A percentile compares a stretch with the other conserved stretches of the same genome.
phyloP scores from a whole-genome alignment of 2,797 vertebrate species.

The Ceryle rudis region DNA sequence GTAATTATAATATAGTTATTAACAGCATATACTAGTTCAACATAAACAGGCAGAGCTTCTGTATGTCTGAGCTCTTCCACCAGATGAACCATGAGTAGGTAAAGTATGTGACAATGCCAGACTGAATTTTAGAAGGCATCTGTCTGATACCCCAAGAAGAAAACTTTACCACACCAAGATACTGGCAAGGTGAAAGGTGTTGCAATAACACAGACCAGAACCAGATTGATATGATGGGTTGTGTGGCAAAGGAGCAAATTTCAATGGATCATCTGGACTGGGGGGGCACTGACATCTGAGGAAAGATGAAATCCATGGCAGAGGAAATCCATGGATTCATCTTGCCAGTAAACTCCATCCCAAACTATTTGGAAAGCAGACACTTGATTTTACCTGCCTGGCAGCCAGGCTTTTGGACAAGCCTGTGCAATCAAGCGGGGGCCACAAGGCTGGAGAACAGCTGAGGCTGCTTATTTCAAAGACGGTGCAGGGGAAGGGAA shows the following conservation, averaged over 20 bases:
- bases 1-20: not conserved
- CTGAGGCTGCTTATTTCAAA: not conserved
- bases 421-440: not conserved
- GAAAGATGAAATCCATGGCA: not conserved
- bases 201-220: accelerated
- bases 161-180: not conserved
- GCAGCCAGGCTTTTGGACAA: not conserved
- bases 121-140: not conserved
- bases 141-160: not conserved
- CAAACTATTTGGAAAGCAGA: not conserved
- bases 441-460: not conserved
- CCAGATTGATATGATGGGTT: accelerated
- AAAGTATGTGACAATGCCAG: not conserved
- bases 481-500: not conserved
- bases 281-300: not conserved
- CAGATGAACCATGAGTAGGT: not conserved
- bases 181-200: not conserved
- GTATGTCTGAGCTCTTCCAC: not conserved
- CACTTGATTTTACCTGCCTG: not conserved
- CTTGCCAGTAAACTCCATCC: not conserved
- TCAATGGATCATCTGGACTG: not conserved
- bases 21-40: not conserved
- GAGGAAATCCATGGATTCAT: not conserved
- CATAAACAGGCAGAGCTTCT: not conserved
- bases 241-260: not conserved